Percentiles rank a stretch among this genome's conserved stretches.
Evolutionary conservation across 92 coral and sea anemone genomes (phyloP).

Genomic region (Heliopora coerulea): DNA sequence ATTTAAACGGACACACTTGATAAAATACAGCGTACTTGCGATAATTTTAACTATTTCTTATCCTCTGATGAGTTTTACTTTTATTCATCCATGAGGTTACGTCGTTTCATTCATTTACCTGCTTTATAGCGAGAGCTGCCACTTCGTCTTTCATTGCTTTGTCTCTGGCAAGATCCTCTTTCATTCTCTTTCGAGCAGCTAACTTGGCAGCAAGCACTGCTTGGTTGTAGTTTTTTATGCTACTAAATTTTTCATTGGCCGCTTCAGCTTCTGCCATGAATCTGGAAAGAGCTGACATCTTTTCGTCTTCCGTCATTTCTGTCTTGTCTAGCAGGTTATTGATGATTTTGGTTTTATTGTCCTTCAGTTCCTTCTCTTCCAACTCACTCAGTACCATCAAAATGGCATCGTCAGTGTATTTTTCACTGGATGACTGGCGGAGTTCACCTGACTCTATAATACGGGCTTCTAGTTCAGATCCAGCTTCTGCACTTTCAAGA

Average conservation of each 20-base stretch:
- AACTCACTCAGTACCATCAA: constrained; percentile 9
- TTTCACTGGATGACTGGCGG: constrained; percentile 2
- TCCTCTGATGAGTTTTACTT: too few species aligned
- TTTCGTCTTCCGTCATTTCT: constrained; percentile 71
- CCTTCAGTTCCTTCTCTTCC: constrained; percentile 17
- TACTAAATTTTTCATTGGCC: constrained; percentile 64
- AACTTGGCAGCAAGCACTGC: constrained; percentile 88
- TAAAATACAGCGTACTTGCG: too few species aligned
- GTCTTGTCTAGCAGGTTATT: constrained; percentile 63
- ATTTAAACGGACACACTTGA: too few species aligned
- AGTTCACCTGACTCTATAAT: constrained; percentile 48
- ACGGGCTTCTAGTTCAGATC: constrained; percentile 76
- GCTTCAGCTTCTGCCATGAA: constrained; percentile 75
- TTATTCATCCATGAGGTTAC: too few species aligned
- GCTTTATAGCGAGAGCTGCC: constrained; percentile 77
- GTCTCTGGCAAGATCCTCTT: constrained; percentile 74
- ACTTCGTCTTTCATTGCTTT: constrained; percentile 85
- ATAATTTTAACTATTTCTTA: too few species aligned
- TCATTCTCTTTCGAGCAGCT: constrained; percentile 90
- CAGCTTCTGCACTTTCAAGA: constrained; percentile 71
- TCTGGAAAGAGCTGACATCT: constrained; percentile 61
- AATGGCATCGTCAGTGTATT: constrained; percentile 17
- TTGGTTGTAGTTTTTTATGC: constrained; percentile 67
- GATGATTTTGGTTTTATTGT: constrained; percentile 53
- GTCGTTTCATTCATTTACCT: constrained; percentile 73